phyloP scores from a whole-genome alignment of 2,888 invertebrate species.

The Dioctria linearis region DNA sequence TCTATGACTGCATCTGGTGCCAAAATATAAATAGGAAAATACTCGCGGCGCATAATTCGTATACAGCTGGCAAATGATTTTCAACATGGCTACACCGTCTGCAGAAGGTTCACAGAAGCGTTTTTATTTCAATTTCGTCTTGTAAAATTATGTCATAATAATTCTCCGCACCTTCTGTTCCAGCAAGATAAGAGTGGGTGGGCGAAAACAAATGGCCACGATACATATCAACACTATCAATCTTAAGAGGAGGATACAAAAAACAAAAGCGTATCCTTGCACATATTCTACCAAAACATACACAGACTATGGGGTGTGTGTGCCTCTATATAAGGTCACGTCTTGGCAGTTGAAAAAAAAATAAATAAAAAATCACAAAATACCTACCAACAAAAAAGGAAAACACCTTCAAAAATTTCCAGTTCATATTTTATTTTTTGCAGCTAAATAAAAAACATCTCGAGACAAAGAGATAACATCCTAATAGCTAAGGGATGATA shows the following conservation, averaged over 20 bases:
- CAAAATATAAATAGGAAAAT: too few relatives aligned
- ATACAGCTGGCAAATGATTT: too few relatives aligned
- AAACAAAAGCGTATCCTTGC: background rate
- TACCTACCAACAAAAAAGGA: too few relatives aligned
- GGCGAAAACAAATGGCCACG: constrained; percentile 37
- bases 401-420: constrained; percentile 41
- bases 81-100: too few relatives aligned
- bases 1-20: too few relatives aligned
- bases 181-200: background rate
- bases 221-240: constrained; percentile 46
- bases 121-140: background rate
- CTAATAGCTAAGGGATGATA: background rate
- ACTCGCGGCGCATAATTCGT: too few relatives aligned
- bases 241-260: constrained; percentile 34
- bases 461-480: background rate
- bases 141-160: background rate
- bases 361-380: too few relatives aligned
- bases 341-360: constrained; percentile 27
- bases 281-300: background rate
- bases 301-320: background rate
- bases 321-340: constrained; percentile 43
- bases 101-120: background rate
- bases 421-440: constrained; percentile 31
- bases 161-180: too few relatives aligned
- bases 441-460: background rate